Conservation (phyloP, 2,797 vertebrate genomes). For the Pachyuromys duprasi region DNA sequence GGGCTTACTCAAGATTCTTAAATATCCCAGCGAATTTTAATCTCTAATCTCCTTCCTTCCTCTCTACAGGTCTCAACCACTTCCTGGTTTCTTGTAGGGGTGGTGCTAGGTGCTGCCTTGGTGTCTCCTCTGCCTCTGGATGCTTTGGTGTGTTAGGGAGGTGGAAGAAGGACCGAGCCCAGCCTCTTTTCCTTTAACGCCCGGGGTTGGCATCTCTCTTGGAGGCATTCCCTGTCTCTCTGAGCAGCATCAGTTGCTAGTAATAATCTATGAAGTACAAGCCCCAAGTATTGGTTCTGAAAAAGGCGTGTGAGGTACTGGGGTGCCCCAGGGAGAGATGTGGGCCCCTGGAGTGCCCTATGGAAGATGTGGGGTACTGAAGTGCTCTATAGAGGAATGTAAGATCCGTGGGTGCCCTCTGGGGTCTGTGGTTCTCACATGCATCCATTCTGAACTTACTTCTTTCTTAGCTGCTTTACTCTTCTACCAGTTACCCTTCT, state of each 20-base stretch:
- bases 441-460: background rate
- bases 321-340: background rate
- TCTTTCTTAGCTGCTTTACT: background rate
- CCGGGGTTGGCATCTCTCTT: background rate
- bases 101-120: background rate
- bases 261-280: background rate
- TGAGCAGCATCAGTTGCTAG: background rate
- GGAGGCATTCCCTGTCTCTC: background rate
- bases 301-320: background rate
- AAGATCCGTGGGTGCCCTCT: no score
- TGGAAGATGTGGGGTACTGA: background rate
- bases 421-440: background rate
- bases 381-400: background rate
- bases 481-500: background rate
- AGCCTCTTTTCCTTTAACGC: background rate
- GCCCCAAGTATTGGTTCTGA: background rate
- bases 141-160: background rate
- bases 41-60: background rate
- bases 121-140: background rate
- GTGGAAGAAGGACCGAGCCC: background rate
- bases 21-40: background rate
- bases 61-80: background rate
- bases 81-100: background rate
- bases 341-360: background rate
- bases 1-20: background rate